Base-by-base conservation (phyloP, 2,113 vertebrate species). In the Clarias macrocephalus region DNA sequence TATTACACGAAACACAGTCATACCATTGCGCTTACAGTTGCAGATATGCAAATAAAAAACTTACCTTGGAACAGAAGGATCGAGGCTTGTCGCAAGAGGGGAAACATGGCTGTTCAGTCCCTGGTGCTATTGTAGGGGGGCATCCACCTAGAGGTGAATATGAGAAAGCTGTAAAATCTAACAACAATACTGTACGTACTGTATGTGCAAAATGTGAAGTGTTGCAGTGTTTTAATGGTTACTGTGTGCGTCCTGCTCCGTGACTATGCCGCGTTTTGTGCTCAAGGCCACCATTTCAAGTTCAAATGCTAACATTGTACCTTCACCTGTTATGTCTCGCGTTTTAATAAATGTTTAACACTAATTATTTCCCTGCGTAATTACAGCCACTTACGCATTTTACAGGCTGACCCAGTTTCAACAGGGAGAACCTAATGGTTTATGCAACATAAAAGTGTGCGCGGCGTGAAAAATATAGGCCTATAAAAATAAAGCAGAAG, bases 61-160 rank as follows among this genome's bases (percentile, higher is more conserved):
- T 91, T 94, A 98, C 98, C 97, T 99, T 96, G 5, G 95, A 96
- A 92, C 98, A 99, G 92, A 96, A 96, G 16, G 98, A 96, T 80
- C 97, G 96, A 65, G 96, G 95, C 87, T 96, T 96, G 88, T 95
- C 95, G 91, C 98, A 99, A 5, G 96, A 95, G 12, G 97, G 97
- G 79, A 96, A 96, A 93, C 98, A 99, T 88, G 96, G 96, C 94
- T 96, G 96, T 92, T 97, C 97, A 90, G 94, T 94, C 81, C 95
- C 94, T 60, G 96, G 96, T 75, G 97, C 96, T 89, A 90, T 95
- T 54, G 96, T 90, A 7, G 96, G 92, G 91, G 96, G 95, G 90
- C 98, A 99, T 86, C 98, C 98, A 86, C 98, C 98, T 99, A 94
- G 16, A 90, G 92, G 91, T 93, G 21, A 60, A 6, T 11, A 28